phyloP scores from a whole-genome alignment of 2,797 vertebrate genomes.

The Pyrocephalus nanus region DNA sequence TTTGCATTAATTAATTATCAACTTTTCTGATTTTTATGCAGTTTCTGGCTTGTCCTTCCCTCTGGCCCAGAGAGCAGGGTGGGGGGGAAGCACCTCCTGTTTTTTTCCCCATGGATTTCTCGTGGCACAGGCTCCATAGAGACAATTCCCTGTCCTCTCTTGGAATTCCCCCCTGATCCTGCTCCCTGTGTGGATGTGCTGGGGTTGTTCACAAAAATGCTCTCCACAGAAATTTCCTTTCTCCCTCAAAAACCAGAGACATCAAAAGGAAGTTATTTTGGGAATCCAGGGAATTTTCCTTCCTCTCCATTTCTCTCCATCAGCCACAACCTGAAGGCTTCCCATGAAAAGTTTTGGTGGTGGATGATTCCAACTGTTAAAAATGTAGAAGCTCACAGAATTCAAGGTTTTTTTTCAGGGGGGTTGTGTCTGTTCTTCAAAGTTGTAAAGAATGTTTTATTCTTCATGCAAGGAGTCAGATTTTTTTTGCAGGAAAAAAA shows the following conservation, averaged over 20 bases:
- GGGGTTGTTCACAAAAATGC: neutral
- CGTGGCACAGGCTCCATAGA: rapidly evolving
- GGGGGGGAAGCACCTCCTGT: rapidly evolving
- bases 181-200: neutral
- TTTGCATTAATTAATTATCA: neutral
- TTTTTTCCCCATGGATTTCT: neutral
- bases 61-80: neutral
- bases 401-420: neutral
- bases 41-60: neutral
- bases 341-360: neutral
- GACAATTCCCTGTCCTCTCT: neutral
- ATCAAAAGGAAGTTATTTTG: neutral
- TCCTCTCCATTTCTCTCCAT: neutral
- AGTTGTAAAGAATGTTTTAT: neutral
- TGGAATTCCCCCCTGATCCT: neutral
- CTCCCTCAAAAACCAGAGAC: neutral
- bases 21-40: neutral
- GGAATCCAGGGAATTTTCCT: neutral
- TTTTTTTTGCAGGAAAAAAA: neutral
- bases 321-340: neutral
- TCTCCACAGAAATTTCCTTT: too few relatives aligned
- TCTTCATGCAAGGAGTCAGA: neutral
- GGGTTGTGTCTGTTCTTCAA: neutral
- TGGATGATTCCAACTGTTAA: neutral
- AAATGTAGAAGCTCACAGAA: neutral